phyloP scores from a whole-genome alignment of 2,113 vertebrate species.

The Nettapus auritus region DNA sequence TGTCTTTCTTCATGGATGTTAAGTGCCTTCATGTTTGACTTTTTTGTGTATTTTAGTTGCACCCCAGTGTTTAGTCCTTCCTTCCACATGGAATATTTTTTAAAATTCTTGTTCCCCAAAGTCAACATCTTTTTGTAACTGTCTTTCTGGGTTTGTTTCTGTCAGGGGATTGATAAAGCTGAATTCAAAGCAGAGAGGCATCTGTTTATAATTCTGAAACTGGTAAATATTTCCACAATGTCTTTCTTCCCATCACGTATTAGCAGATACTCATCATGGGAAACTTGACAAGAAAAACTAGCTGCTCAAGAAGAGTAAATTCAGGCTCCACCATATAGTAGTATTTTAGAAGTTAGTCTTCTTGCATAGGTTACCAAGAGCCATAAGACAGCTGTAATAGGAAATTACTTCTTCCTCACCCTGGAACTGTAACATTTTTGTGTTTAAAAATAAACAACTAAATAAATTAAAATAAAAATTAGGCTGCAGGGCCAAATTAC shows the following conservation, averaged over 20 bases:
- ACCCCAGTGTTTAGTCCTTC: neutral
- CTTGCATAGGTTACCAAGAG: neutral
- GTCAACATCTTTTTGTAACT: neutral
- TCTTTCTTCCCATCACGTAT: slow-evolving; percentile 4
- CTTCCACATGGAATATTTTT: neutral
- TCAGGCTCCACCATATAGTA: neutral
- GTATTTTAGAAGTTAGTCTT: neutral
- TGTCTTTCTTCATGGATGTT: neutral
- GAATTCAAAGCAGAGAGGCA: slow-evolving; percentile 28
- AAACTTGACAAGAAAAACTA: slow-evolving; percentile 19
- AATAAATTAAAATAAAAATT: neutral
- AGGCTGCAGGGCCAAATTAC: neutral
- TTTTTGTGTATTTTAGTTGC: neutral
- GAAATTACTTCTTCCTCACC: neutral
- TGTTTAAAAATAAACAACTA: neutral
- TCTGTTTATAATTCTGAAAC: slow-evolving; percentile 40
- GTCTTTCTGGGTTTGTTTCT: neutral
- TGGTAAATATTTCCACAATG: neutral
- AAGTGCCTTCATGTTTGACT: neutral
- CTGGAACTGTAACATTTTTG: neutral
- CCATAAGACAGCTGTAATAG: neutral
- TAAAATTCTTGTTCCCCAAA: neutral
- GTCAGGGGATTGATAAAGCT: slow-evolving; percentile 15
- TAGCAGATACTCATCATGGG: slow-evolving; percentile 4
- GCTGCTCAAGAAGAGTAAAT: neutral